Base-by-base conservation (phyloP, 2,888 invertebrate genomes). In the Coleophora deauratella region DNA sequence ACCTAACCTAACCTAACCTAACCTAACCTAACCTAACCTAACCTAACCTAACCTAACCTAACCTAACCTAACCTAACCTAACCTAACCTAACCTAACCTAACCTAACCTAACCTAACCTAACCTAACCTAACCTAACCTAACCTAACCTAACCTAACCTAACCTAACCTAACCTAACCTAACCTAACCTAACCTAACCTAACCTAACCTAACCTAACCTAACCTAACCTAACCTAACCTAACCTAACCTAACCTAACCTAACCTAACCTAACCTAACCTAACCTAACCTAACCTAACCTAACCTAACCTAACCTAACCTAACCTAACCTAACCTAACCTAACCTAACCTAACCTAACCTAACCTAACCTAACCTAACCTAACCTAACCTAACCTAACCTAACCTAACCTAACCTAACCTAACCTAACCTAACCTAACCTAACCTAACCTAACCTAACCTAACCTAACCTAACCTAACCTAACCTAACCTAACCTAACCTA, bases 91-190 rank as follows among this genome's bases (percentile, higher is more conserved):
- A n/a, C n/a, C n/a, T n/a, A n/a, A n/a, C n/a, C n/a, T n/a, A n/a
- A n/a, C n/a, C 34, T 35, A 40, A 34, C 40, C 40, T 40, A 40
- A 40, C 40, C 40, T 40, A 40, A 40, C 40, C 38, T 40, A 40
- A 40, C 40, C 38, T 38, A 38, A 27, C 36, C 27, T 27, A 36
- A 27, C 36, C 27, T 27, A 36, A 27, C 36, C 27, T 27, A 36
- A 27, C 36, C 47, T 47, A 47, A 45, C 51, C 46, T 48, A 51
- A 48, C 51, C 46, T 48, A 47, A 47, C 47, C 45, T 45, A 47
- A 44, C 47, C 45, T 45, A 47, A 45, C 42, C 47, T 44, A 43
- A 47, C 42, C 43, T 41, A 43, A 47, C 47, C 44, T 45, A 44
- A 47, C 47, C 40, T 40, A 40, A 40, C 40, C 40, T 40, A 40